Evolutionary conservation across 2,888 invertebrate species (phyloP), one percentile per base, ranked within the genome.

Genomic region (Schrankia costaestrigalis): DNA sequence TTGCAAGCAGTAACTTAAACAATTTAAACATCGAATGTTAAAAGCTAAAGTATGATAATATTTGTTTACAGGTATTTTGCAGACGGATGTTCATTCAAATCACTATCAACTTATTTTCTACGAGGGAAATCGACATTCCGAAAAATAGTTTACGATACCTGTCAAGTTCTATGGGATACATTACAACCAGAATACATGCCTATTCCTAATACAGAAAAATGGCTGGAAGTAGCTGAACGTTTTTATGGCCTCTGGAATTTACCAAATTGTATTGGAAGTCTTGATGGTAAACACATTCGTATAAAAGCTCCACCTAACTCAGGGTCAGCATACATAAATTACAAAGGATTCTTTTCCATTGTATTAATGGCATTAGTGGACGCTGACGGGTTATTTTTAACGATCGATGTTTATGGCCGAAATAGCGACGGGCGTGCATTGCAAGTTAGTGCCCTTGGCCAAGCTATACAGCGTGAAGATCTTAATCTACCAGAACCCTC

Each of bases 221-320:
- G 32, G 30, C 26, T 29, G n/a, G 24, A 35, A 35, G 21, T 35
- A 11, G 25, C 35, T 25, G 12, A 35, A 17, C 14, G 22, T 12
- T 35, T 21, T 21, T 36, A 36, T 27, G 17, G 31, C 22, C 33
- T 30, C 19, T 43, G 38, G 38, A 19, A 35, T 27, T 35, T 43
- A 12, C 41, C 33, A 11, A 31, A 41, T 37, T 34, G 35, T 6
- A 25, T 31, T 30, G 25, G 35, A 6, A 25, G 25, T 21, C 18
- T 35, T 10, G 31, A 32, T 7, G 35, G 35, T 6, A 34, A 34
- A 23, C 41, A 37, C 28, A 14, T 24, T 6, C 9, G 30, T 3
- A n/a, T 30, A 14, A 5, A 23, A 11, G 10, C 11, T 30, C 30
- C 23, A 23, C n/a, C 23, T 11, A 30, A 11, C 10, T 23, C 24